phyloP scores from a whole-genome alignment of 2,888 invertebrate genomes.

The Artemia sp. region DNA sequence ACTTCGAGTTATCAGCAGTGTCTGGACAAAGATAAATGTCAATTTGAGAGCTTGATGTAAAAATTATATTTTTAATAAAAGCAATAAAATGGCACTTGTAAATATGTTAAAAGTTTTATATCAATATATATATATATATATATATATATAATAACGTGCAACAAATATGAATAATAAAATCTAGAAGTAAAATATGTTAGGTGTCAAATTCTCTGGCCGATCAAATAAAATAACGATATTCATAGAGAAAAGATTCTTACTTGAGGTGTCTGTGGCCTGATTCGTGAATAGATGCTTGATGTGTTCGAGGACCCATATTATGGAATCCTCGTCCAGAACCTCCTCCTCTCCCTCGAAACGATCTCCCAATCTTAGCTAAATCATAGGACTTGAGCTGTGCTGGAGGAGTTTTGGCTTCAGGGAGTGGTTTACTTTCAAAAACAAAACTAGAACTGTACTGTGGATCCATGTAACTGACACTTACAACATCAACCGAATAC shows the following conservation, averaged over 20 bases:
- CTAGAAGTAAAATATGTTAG: no score
- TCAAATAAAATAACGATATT: no score
- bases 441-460: background rate
- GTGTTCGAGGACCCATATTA: slow-evolving; percentile 50
- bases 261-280: slow-evolving; percentile 59
- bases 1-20: no score
- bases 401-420: slow-evolving; percentile 41
- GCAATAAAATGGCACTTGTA: no score
- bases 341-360: slow-evolving; percentile 47
- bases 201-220: no score
- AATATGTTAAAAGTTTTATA: no score
- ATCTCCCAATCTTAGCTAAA: slow-evolving; percentile 41
- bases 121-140: no score
- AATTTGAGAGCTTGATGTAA: no score
- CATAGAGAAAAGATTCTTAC: slow-evolving; percentile 31
- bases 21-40: no score
- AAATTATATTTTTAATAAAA: no score
- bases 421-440: background rate
- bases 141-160: no score
- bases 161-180: no score
- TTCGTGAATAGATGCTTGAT: slow-evolving; percentile 45
- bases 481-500: slow-evolving; percentile 34
- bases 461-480: slow-evolving; percentile 11
- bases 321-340: slow-evolving; percentile 31
- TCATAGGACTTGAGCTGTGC: slow-evolving; percentile 61